These are phyloP conservation scores for Apis mellifera DNA, from an alignment of 1,140 invertebrate genomes.

Conservation along the genomic window DNA sequence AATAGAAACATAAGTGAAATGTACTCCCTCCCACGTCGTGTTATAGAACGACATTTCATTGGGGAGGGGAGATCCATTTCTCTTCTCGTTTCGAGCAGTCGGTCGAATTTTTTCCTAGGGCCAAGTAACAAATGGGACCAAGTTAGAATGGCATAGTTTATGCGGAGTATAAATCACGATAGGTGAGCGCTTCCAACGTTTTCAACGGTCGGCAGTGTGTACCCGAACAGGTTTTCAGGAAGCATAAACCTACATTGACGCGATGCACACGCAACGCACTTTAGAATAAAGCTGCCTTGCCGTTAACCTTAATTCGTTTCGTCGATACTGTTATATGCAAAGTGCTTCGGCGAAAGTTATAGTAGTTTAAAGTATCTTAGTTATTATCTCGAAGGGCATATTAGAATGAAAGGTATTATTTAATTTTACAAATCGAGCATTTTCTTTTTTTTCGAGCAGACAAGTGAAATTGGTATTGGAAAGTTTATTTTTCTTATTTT, in stretches of 20 bases:
- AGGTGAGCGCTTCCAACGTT: neutral
- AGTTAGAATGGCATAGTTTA: neutral
- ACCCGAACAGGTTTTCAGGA: conserved; percentile 1
- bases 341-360: conserved; percentile 3
- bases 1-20: neutral
- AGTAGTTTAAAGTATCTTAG: neutral
- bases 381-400: neutral
- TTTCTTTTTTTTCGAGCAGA: no score
- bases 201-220: no score
- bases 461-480: neutral
- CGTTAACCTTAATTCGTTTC: conserved; percentile 31
- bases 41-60: no score
- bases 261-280: conserved; percentile 15
- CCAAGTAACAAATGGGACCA: neutral
- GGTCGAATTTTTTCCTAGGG: neutral
- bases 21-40: neutral
- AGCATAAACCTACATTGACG: conserved; percentile 25
- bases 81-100: neutral
- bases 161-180: conserved; percentile 10
- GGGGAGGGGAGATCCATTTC: neutral
- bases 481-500: neutral
- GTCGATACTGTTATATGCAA: neutral
- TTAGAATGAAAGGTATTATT: neutral
- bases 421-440: neutral
- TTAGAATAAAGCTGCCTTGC: conserved; percentile 15